Conservation (phyloP, 2,113 vertebrate genomes). For the Sporophila hypoxantha region DNA sequence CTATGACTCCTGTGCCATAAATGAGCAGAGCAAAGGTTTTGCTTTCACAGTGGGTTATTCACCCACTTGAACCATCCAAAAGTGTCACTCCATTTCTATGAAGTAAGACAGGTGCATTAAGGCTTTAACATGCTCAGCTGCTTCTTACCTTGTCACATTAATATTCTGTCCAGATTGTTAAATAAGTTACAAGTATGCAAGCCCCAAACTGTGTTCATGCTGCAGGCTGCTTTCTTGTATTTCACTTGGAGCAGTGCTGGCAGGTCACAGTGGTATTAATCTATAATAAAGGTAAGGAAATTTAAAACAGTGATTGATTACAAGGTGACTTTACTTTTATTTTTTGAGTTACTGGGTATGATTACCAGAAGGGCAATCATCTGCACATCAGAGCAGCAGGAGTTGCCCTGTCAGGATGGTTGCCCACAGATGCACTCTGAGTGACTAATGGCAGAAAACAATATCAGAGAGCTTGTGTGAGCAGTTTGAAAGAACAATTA, state of each 20-base stretch:
- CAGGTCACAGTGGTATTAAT: not conserved
- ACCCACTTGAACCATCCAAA: not conserved
- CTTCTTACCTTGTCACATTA: not conserved
- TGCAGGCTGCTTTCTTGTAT: not conserved
- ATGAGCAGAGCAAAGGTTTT: not conserved
- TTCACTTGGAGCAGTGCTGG: not conserved
- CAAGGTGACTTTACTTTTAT: not conserved
- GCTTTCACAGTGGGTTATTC: not conserved
- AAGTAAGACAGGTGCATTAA: not conserved
- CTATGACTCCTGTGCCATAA: not conserved
- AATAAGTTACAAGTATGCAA: not conserved
- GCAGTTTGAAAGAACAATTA: not conserved
- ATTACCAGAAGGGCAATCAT: not conserved
- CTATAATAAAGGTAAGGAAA: not conserved
- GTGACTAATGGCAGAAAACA: not conserved
- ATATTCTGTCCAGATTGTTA: constrained; percentile 14
- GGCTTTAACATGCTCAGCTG: not conserved
- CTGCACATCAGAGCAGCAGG: not conserved
- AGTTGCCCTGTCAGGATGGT: not conserved
- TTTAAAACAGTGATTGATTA: not conserved
- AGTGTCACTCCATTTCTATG: not conserved
- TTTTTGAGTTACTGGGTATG: not conserved
- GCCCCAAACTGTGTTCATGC: not conserved
- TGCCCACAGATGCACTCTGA: not conserved
- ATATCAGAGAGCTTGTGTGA: not conserved